Evolutionary conservation across 2,113 vertebrate species (phyloP).

Genomic region (Mixornis gularis): DNA sequence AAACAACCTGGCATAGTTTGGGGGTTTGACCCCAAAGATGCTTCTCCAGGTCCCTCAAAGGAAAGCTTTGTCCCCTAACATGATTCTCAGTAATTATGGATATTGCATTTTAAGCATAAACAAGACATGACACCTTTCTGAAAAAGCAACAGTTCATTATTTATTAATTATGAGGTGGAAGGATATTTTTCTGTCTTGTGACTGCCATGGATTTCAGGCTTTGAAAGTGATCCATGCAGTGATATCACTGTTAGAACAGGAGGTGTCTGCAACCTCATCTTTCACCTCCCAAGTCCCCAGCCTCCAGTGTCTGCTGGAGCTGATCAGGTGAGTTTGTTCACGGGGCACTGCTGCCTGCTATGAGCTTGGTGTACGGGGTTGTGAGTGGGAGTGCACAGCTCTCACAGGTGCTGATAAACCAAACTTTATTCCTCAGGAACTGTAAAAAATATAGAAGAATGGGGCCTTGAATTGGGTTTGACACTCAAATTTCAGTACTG

Average conservation of each 20-base stretch:
- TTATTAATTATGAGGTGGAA: not conserved
- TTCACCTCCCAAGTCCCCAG: conserved; percentile 67
- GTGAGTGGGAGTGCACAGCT: fast-evolving
- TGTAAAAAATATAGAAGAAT: not conserved
- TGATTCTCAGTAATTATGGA: not conserved
- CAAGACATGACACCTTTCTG: not conserved
- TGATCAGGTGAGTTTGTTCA: conserved; percentile 45
- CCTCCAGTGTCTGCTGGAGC: conserved; percentile 59
- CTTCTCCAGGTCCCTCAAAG: not conserved
- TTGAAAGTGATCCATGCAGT: conserved; percentile 69
- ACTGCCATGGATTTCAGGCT: conserved; percentile 46
- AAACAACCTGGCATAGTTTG: not conserved
- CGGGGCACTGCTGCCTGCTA: not conserved
- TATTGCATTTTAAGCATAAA: not conserved
- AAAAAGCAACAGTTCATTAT: not conserved
- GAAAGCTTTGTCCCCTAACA: not conserved
- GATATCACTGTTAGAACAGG: conserved; percentile 64
- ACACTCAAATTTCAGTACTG: not conserved
- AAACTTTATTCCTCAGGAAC: not conserved
- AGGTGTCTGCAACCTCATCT: conserved; percentile 64
- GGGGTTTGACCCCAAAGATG: not conserved
- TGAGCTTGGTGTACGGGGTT: fast-evolving
- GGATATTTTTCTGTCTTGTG: not conserved
- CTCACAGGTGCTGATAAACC: not conserved
- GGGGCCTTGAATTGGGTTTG: not conserved